Evolutionary conservation across 2,113 vertebrate species (phyloP).

Genomic region (Gymnocephalus cernua): DNA sequence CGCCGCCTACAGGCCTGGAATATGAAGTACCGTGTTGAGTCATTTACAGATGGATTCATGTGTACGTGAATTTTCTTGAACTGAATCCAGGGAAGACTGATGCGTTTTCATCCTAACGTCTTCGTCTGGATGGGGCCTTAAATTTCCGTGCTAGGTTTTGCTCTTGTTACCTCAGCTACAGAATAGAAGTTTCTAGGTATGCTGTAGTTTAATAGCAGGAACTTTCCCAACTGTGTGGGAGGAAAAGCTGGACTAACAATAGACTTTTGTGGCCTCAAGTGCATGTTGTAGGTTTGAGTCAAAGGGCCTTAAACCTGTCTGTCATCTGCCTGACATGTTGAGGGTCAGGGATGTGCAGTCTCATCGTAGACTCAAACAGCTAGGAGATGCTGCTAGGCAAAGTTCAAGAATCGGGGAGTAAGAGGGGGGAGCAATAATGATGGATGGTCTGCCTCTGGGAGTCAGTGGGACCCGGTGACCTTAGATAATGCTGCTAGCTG

Average conservation of each 20-base stretch:
- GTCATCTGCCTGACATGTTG: background rate
- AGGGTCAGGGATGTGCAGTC: background rate
- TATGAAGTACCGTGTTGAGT: too few species aligned
- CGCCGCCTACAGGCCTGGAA: too few species aligned
- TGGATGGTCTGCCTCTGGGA: constrained; percentile 21
- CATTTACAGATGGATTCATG: too few species aligned
- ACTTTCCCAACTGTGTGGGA: background rate
- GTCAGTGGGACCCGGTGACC: background rate
- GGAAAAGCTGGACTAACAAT: background rate
- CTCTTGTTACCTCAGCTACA: background rate
- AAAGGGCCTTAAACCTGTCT: background rate
- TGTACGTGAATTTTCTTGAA: too few species aligned
- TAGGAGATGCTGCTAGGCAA: background rate
- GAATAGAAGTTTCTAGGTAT: background rate
- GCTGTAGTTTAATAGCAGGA: background rate
- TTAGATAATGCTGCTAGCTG: constrained; percentile 22
- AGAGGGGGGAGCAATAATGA: background rate
- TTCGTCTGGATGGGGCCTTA: too few species aligned
- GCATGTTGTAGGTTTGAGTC: background rate
- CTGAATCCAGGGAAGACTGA: too few species aligned
- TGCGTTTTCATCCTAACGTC: too few species aligned
- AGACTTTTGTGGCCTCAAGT: constrained; percentile 2
- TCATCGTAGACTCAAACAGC: background rate
- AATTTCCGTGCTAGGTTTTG: background rate
- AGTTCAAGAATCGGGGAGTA: constrained; percentile 7